Percentiles rank a stretch among this genome's conserved stretches.
These are phyloP conservation scores for Plectrocnemia conspersa DNA, from an alignment of 1,140 invertebrate genomes.

Conservation along the genomic window DNA sequence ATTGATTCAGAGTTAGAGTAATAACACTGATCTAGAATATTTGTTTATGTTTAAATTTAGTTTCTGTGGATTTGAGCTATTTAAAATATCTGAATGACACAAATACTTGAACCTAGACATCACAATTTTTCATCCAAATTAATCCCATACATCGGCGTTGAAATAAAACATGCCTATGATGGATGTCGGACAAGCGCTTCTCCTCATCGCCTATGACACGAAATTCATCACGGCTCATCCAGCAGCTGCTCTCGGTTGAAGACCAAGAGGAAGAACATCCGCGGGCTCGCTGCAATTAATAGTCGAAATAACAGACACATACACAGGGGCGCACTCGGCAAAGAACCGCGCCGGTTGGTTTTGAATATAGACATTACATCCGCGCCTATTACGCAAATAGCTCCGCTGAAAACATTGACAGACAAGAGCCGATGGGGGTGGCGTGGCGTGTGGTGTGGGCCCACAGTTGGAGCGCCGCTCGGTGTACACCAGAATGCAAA, in stretches of 20 bases:
- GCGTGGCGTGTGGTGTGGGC: background rate
- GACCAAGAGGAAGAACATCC: too few species aligned
- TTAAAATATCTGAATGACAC: too few species aligned
- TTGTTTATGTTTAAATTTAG: too few species aligned
- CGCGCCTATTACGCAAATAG: constrained; percentile 34
- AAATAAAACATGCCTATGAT: background rate
- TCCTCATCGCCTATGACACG: background rate
- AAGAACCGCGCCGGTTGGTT: constrained; percentile 27
- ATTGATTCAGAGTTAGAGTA: too few species aligned
- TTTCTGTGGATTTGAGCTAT: too few species aligned
- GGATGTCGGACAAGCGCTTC: background rate
- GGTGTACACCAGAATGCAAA: constrained; percentile 34
- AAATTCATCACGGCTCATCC: too few species aligned
- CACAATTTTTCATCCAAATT: too few species aligned
- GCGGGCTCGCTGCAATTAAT: constrained; percentile 10
- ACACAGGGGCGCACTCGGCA: constrained; percentile 9
- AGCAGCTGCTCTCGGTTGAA: constrained; percentile 13
- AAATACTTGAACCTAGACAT: too few species aligned
- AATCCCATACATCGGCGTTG: too few species aligned
- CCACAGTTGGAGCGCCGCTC: constrained; percentile 10
- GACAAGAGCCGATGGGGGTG: constrained; percentile 24
- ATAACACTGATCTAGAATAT: too few species aligned
- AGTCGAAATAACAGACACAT: constrained; percentile 16
- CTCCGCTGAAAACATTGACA: constrained; percentile 35
- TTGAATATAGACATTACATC: constrained; percentile 31